Evolutionary conservation across 2,113 vertebrate species (phyloP).

Genomic region (Orcinus orca): DNA sequence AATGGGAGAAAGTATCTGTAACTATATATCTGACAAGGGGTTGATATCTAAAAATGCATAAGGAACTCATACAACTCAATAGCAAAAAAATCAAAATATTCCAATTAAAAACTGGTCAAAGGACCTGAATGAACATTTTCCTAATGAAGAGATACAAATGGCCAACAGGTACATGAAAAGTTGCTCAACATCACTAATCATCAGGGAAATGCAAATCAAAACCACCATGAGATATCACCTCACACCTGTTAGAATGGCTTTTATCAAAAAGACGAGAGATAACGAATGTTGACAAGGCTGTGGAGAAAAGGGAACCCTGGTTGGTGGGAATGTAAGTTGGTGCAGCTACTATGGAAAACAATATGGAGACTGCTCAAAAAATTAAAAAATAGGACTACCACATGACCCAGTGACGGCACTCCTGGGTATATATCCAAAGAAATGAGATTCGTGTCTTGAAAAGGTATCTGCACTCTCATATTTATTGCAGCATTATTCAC

Average conservation of each 20-base stretch:
- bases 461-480: too few species aligned
- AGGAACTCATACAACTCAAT: background rate
- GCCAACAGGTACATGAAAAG: background rate
- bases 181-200: background rate
- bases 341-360: too few species aligned
- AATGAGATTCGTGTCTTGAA: too few species aligned
- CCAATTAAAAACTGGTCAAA: background rate
- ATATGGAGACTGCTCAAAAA: too few species aligned
- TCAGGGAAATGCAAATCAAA: background rate
- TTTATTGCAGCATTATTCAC: background rate
- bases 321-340: too few species aligned
- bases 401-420: too few species aligned
- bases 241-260: background rate
- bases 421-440: too few species aligned
- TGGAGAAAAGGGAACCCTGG: background rate
- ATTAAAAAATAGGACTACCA: too few species aligned
- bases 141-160: background rate
- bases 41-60: background rate
- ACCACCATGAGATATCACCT: background rate
- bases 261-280: background rate
- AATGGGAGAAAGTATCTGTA: background rate
- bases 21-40: background rate
- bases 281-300: background rate
- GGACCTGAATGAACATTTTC: background rate
- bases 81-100: background rate